Base-by-base conservation (phyloP, 2,888 invertebrate species). In the Mantis religiosa region DNA sequence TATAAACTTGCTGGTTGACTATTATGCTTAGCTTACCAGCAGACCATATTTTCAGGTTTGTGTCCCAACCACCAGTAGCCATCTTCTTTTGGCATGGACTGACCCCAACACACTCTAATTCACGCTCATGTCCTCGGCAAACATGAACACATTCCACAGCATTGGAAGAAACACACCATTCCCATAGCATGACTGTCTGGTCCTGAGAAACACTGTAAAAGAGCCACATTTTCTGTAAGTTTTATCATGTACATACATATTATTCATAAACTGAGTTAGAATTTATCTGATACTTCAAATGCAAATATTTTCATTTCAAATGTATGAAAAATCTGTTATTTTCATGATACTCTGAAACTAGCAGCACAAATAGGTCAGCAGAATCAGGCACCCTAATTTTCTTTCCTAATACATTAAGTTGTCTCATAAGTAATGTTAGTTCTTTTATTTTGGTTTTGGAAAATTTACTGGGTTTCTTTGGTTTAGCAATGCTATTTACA, bases 51-150 rank as follows among this genome's bases (percentile, higher is more conserved):
- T 98, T 98, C 12, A 99, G 93, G 94, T 97, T 96, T 83, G 96
- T 97, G 92, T 99, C 99, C 98, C 98, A 99, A 85, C 98, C 97
- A 47, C 98, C 99, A 9, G 98, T 98, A 9, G 97, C 98, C 91
- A 97, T 93, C 91, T 95, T 94, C 28, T 94, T 93, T 2, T 94
- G 93, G 92, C 96, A 95, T 0, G 95, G 95, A 91, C 97, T 97
- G 0, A 98, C 96, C 30, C 96, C 95, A 1, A 99, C 95, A 92
- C 97, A 96, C 92, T 99, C 99, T 1, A 99, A 95, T 89, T 98
- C 98, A 91, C 98, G 95, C 91, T 98, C 98, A 92, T 99, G 99
- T 0, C 99, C 98, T 90, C 97, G 96, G 91, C 98, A 97, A 6
- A 97, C 95, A 90, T 97, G 96, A 47, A 97, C 94, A 92, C 97